Base-by-base conservation (phyloP, 1,140 invertebrate genomes). In the Caenorhabditis briggsae region DNA sequence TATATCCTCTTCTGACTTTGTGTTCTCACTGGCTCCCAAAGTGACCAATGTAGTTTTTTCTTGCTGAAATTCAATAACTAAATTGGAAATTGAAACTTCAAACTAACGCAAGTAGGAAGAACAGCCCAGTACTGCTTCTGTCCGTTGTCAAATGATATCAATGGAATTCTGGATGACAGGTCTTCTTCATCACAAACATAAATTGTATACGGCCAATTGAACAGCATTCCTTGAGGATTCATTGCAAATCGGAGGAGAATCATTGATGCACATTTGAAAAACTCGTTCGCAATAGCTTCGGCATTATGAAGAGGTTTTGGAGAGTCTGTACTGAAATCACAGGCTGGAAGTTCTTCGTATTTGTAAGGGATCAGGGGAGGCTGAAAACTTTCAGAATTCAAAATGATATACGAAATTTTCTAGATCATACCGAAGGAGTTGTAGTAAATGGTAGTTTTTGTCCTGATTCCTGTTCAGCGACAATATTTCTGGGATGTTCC, bases 201-300 rank as follows among this genome's bases (percentile, higher is more conserved):
- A 74, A 74, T 74, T 5, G 65, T 74, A n/a, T 74, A 74, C n/a
- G 65, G 65, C 65, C 65, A 74, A 46, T 74, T 74, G 41, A 74
- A 74, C 0, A 74, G 65, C 65, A 74, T 74, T 74, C 65, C 65
- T 48, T 74, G 65, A 46, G 65, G 65, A 48, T 74, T 74, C 65
- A 74, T 74, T 8, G 65, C 46, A n/a, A 74, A 74, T 48, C 65
- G 46, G 6, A 74, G 18, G 9, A 74, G 23, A 48, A 74, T 43
- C 65, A 74, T 74, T 74, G 65, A 74, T 16, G 65, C 65, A 74
- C 65, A 74, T 74, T 74, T 74, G 65, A 46, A 46, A 16, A 74
- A 74, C 16, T 74, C 65, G 16, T 74, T 48, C 12, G 46, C 41
- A 74, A 74, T 74, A 18, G 65, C 12, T 74, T 43, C 65, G 18